Percentiles rank a stretch among this genome's conserved stretches.
phyloP scores from a whole-genome alignment of 2,797 vertebrate species.

The Octomys mimax region DNA sequence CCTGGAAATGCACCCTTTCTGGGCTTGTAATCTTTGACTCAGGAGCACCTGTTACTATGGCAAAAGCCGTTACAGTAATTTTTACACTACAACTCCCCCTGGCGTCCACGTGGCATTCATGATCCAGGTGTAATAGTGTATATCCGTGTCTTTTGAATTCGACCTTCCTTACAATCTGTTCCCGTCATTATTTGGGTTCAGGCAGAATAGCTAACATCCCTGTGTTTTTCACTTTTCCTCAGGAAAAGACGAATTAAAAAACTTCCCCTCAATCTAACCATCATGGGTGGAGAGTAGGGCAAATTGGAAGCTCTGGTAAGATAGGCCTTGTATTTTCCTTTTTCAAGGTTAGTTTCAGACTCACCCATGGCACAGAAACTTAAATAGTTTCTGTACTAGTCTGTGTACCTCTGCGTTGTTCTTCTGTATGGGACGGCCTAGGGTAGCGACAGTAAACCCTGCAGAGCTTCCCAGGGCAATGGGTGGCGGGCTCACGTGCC shows the following conservation, averaged over 20 bases:
- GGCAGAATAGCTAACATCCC: neutral
- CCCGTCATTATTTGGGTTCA: neutral
- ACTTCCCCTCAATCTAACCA: neutral
- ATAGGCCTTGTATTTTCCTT: neutral
- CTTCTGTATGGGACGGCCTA: neutral
- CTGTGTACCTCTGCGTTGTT: neutral
- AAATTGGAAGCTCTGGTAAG: neutral
- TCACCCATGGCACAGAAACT: neutral
- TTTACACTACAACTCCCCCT: neutral
- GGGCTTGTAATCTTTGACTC: neutral
- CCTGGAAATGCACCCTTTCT: neutral
- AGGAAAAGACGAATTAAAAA: neutral
- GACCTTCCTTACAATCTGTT: neutral
- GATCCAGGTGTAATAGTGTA: neutral
- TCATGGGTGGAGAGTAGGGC: neutral
- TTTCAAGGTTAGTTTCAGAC: neutral
- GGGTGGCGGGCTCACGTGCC: neutral
- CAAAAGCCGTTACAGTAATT: neutral
- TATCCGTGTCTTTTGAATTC: neutral
- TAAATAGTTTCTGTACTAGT: neutral
- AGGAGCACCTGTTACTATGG: too few relatives aligned
- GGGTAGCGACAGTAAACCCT: neutral
- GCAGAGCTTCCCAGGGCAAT: neutral
- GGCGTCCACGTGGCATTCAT: neutral
- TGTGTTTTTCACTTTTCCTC: neutral